Conservation (phyloP, 2,888 invertebrate genomes). For the Nineta flava region DNA sequence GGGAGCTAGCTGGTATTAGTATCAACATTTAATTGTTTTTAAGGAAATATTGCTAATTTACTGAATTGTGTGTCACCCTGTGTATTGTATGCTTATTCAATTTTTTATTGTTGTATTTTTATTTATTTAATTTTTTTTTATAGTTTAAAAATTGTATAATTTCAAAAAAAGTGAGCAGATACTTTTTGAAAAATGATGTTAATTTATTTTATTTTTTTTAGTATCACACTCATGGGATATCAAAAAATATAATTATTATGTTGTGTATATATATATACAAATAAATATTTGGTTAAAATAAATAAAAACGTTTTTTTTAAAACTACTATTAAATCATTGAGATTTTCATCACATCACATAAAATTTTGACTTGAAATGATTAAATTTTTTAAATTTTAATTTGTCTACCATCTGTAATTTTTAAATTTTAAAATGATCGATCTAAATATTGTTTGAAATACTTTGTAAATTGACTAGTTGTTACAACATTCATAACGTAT, state of each 20-base stretch:
- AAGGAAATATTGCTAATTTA: too few species aligned
- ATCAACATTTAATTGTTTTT: too few species aligned
- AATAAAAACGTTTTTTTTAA: slow-evolving; percentile 3
- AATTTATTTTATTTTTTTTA: not conserved
- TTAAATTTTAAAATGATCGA: slow-evolving; percentile 15
- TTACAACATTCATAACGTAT: too few species aligned
- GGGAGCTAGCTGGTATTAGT: too few species aligned
- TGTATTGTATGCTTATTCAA: too few species aligned
- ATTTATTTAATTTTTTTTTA: not conserved
- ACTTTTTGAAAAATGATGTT: slow-evolving; percentile 5
- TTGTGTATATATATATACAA: slow-evolving; percentile 5
- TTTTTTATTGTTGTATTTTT: not conserved
- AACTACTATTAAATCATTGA: slow-evolving; percentile 4
- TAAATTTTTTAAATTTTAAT: not conserved
- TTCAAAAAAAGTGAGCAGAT: slow-evolving; percentile 7
- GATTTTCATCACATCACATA: slow-evolving; percentile 6
- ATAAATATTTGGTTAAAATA: slow-evolving; percentile 7
- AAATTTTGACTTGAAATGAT: slow-evolving; percentile 5
- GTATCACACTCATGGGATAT: slow-evolving; percentile 7
- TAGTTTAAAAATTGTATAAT: slow-evolving; percentile 6
- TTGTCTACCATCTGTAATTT: slow-evolving; percentile 13
- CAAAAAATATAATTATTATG: slow-evolving; percentile 6
- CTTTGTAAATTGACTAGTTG: slow-evolving; percentile 12
- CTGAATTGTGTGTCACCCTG: too few species aligned
- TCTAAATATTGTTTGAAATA: slow-evolving; percentile 27